These are phyloP conservation scores for Cebidichthys violaceus DNA, from an alignment of 2,113 vertebrate genomes.

Conservation along the genomic window DNA sequence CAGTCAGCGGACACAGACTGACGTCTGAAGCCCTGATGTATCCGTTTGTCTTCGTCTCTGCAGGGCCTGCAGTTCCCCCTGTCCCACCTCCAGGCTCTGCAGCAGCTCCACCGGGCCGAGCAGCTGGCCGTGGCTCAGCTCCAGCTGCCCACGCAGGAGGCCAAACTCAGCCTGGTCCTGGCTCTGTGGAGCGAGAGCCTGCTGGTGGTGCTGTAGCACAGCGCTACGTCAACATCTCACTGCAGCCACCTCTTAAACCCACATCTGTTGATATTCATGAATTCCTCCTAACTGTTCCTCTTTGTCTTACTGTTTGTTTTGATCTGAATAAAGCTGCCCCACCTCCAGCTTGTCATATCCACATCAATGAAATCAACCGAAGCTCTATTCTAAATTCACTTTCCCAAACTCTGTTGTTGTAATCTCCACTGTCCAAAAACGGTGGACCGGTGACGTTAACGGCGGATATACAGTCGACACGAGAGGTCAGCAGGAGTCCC, in stretches of 20 bases:
- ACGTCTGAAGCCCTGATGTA: neutral
- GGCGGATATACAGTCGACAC: no score
- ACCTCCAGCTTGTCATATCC: neutral
- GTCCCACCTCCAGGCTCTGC: slow-evolving; percentile 86
- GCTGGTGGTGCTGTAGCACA: slow-evolving; percentile 77
- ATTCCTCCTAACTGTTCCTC: neutral
- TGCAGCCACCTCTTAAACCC: neutral
- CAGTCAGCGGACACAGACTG: no score
- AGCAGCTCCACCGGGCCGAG: slow-evolving; percentile 84
- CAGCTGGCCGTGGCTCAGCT: slow-evolving; percentile 83
- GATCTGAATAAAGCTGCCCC: neutral
- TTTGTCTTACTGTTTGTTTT: neutral
- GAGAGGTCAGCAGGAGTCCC: no score
- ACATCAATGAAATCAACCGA: neutral
- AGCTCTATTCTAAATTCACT: neutral
- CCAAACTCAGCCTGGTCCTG: slow-evolving; percentile 87
- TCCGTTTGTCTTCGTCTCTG: neutral
- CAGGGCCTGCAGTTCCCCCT: slow-evolving; percentile 90
- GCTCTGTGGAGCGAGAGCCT: slow-evolving; percentile 92
- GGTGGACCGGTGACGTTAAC: neutral
- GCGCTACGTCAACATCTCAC: neutral
- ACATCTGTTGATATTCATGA: neutral
- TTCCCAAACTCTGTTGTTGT: no score
- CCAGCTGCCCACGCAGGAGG: slow-evolving; percentile 82
- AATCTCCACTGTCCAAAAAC: no score